phyloP scores from a whole-genome alignment of 1,140 invertebrate genomes.

The Teleogryllus occipitalis region DNA sequence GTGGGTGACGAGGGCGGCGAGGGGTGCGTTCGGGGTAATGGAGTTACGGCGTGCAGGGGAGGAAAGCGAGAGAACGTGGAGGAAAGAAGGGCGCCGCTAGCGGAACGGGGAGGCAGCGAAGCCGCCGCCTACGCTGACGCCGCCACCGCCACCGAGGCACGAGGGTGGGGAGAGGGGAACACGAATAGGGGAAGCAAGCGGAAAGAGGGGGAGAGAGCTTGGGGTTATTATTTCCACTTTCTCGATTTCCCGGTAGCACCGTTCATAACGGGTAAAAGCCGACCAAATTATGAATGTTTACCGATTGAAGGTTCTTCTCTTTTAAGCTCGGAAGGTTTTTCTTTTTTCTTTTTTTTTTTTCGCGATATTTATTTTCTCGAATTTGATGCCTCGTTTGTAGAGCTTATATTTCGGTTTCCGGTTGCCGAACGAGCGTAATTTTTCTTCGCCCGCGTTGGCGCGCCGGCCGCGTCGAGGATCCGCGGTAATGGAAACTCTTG shows the following conservation, averaged over 20 bases:
- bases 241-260: neutral
- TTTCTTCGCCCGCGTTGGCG: no score
- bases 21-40: neutral
- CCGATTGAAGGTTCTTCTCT: neutral
- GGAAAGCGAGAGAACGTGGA: neutral
- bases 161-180: neutral
- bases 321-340: neutral
- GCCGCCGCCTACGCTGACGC: no score
- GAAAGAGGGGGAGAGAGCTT: neutral
- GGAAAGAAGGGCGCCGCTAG: neutral
- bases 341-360: neutral
- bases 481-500: no score
- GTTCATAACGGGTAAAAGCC: neutral
- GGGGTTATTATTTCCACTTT: neutral
- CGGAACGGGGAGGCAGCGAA: neutral
- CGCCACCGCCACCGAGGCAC: no score
- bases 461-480: no score
- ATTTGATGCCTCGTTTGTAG: neutral
- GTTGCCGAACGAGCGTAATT: no score
- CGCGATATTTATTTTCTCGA: neutral
- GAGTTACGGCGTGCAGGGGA: neutral
- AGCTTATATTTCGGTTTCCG: neutral
- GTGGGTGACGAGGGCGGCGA: neutral
- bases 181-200: neutral
- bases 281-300: neutral